A percentile compares a stretch with the other conserved stretches of the same genome.
phyloP scores from a whole-genome alignment of 2,888 invertebrate species.

The Ichneumoninae sp. region DNA sequence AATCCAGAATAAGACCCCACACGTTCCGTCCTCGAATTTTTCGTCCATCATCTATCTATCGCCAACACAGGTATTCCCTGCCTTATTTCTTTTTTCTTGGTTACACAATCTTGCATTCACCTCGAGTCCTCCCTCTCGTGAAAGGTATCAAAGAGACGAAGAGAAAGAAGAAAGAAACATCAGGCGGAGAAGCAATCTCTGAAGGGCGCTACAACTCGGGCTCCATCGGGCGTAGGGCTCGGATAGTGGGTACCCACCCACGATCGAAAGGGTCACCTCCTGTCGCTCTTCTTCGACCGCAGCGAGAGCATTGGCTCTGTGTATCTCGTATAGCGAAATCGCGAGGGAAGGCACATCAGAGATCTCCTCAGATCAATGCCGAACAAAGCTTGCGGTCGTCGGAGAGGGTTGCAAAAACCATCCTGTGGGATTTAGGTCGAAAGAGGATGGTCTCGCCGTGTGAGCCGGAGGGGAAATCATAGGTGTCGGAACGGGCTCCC shows the following conservation, averaged over 20 bases:
- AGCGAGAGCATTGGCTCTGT: constrained; percentile 23
- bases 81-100: constrained; percentile 13
- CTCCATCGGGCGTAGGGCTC: constrained; percentile 59
- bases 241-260: constrained; percentile 47
- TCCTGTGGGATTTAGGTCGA: constrained; percentile 66
- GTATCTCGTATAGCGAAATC: neutral
- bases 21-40: neutral
- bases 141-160: constrained; percentile 13
- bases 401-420: constrained; percentile 67
- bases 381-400: constrained; percentile 66
- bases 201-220: constrained; percentile 61
- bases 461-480: constrained; percentile 63
- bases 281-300: constrained; percentile 54
- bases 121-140: constrained; percentile 40
- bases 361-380: constrained; percentile 68
- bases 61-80: neutral
- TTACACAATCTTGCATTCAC: constrained; percentile 46
- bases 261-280: constrained; percentile 65
- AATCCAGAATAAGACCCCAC: too few relatives aligned
- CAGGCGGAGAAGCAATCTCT: constrained; percentile 66
- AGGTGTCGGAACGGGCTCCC: constrained; percentile 66
- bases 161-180: constrained; percentile 38
- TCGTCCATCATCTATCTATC: neutral
- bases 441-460: constrained; percentile 57
- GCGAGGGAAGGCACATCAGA: constrained; percentile 48